phyloP scores from a whole-genome alignment of 2,797 vertebrate genomes.

The Pipistrellus kuhlii region DNA sequence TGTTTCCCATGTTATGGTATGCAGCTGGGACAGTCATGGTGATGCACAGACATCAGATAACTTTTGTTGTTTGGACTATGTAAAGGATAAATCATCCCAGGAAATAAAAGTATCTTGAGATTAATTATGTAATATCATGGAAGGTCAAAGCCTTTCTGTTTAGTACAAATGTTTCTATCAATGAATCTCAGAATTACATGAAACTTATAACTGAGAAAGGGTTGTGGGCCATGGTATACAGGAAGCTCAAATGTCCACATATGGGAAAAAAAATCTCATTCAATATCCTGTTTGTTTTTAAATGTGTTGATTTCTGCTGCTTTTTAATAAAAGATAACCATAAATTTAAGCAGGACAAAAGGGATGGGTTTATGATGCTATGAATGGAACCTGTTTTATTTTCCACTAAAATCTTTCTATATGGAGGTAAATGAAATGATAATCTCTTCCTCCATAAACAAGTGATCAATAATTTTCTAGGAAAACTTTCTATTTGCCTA shows the following conservation, averaged over 20 bases:
- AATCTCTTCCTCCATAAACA: constrained; percentile 19
- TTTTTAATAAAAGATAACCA: constrained; percentile 24
- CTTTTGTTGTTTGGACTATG: neutral
- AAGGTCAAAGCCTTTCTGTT: neutral
- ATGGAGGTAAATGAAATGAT: neutral
- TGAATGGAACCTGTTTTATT: neutral
- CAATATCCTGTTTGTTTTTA: neutral
- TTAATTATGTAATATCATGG: neutral
- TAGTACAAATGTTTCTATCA: constrained; percentile 44
- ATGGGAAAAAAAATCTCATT: neutral
- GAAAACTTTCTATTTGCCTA: neutral
- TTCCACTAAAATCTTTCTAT: constrained; percentile 17
- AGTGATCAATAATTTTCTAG: neutral
- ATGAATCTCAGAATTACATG: constrained; percentile 6
- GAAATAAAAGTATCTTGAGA: neutral
- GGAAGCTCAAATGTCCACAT: neutral
- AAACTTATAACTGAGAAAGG: neutral
- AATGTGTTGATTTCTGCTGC: neutral
- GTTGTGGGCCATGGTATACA: neutral
- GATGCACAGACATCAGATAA: neutral
- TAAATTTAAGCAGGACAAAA: neutral
- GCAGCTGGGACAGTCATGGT: neutral
- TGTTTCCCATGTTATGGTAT: neutral
- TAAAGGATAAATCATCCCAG: neutral
- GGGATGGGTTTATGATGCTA: constrained; percentile 40